Base-by-base conservation (phyloP, 2,113 vertebrate genomes). In the Lepisosteus osseus region DNA sequence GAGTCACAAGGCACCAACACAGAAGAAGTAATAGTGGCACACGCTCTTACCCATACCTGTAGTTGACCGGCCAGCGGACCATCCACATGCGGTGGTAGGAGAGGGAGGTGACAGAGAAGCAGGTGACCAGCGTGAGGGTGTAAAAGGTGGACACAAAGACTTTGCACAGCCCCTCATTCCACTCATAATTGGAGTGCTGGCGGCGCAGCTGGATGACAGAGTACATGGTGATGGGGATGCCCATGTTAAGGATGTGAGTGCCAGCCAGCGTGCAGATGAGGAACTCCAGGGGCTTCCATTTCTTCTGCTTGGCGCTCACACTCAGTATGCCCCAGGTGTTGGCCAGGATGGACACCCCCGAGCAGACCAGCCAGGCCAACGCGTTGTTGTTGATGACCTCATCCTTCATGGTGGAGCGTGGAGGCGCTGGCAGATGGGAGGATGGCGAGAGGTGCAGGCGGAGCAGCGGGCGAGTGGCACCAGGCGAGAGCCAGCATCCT, bases 51-150 rank as follows among this genome's bases (percentile, higher is more conserved):
- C 40, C 83, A 43, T 84, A 95, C 95, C 95, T 94, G 91, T 97
- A 97, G 87, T 97, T 97, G 51, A 97, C 96, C 0, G 96, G 96
- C 95, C 96, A 97, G 73, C 95, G 94, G 3, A 97, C 96, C 96
- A 97, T 97, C 96, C 96, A 97, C 96, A 97, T 97, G 71, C 96
- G 95, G 81, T 97, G 96, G 82, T 97, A 97, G 81, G 96, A 96
- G 12, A 97, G 91, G 0, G 96, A 97, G 67, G 96, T 97, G 84
- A 97, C 93, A 0, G 94, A 96, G 88, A 97, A 97, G 88, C 95
- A 97, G 67, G 96, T 97, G 87, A 94, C 95, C 85, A 97, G 79
- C 0, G 95, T 96, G 68, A 97, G 90, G 3, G 96, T 97, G 84
- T 97, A 97, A 89, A 97, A 97, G 72, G 95, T 95, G 72, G 95